Evolutionary conservation across 2,888 invertebrate species (phyloP).

Genomic region (Graphium colonna): DNA sequence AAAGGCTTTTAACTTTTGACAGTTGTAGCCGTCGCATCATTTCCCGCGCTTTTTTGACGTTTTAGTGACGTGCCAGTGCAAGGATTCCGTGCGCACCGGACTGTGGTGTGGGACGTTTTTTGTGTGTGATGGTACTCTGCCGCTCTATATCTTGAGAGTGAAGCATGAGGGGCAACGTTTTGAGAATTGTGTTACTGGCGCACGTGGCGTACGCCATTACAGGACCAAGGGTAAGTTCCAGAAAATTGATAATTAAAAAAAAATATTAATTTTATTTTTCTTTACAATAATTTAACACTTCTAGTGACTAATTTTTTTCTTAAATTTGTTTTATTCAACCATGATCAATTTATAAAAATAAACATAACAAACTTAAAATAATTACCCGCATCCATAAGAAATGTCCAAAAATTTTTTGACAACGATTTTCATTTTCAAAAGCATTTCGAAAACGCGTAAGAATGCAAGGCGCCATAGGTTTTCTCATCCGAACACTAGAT

Average conservation of each 20-base stretch:
- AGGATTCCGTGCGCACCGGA: slow-evolving; percentile 45
- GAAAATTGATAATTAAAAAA: slow-evolving; percentile 45
- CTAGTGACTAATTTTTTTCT: too few relatives aligned
- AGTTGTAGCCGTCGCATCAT: slow-evolving; percentile 35
- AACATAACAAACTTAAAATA: too few relatives aligned
- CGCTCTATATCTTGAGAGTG: slow-evolving; percentile 63
- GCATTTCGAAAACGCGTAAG: background rate
- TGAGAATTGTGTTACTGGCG: slow-evolving; percentile 67
- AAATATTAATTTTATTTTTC: too few relatives aligned
- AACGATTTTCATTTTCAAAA: too few relatives aligned
- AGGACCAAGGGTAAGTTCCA: slow-evolving; percentile 70
- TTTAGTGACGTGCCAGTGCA: slow-evolving; percentile 39
- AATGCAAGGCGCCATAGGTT: background rate
- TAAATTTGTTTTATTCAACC: too few relatives aligned
- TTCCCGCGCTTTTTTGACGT: slow-evolving; percentile 34
- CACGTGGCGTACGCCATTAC: slow-evolving; percentile 73
- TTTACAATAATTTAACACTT: too few relatives aligned
- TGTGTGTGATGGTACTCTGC: slow-evolving; percentile 74
- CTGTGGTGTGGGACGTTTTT: slow-evolving; percentile 43
- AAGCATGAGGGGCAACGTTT: slow-evolving; percentile 71
- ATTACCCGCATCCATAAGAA: too few relatives aligned
- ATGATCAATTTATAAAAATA: too few relatives aligned
- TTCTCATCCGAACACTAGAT: background rate
- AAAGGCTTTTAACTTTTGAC: slow-evolving; percentile 5
- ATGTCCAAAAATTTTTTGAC: too few relatives aligned